Evolutionary conservation across 2,888 invertebrate genomes (phyloP), one percentile per base, ranked within the genome.

Genomic region (Tetheella fluctuosa): DNA sequence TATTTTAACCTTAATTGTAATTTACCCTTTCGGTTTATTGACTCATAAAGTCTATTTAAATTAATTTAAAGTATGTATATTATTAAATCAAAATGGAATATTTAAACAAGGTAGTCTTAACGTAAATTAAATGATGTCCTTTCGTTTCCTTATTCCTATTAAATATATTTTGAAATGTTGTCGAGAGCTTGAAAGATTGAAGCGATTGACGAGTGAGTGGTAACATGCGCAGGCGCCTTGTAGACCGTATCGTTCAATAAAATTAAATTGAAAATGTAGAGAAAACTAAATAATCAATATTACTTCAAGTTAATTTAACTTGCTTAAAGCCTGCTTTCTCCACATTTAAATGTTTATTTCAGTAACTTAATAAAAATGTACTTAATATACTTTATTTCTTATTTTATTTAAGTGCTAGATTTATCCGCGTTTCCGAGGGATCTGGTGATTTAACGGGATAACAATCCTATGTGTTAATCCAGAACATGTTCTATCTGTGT

Each of bases 181-280:
- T 39, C 59, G 62, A 48, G 48, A 48, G 48, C 48, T n/a, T 42
- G 17, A n/a, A 54, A 57, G 63, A 68, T 69, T 58, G 66, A 62
- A 64, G 60, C 68, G 65, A 73, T 70, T 77, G 77, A 77, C 74
- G 64, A 74, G 75, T 74, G 71, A 76, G 63, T 63, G 69, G 63
- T 59, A 67, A 74, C 77, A 74, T 71, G 77, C 67, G 69, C 74
- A 61, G 63, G 70, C 70, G 70, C 70, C 65, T 75, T 67, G 63
- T 64, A 64, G 70, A 71, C 69, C 69, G 69, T 68, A 64, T 61
- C 64, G 63, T 64, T 64, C 59, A 69, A 66, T 63, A 68, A 65
- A 57, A 55, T 65, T 64, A 60, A 67, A 65, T 66, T 58, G 63
- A 63, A 62, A 69, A 68, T 58, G 59, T 63, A 20, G 48, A n/a